Evolutionary conservation across 2,797 vertebrate species (phyloP), one percentile per base, ranked within the genome.

Genomic region (Lithobates pipiens): DNA sequence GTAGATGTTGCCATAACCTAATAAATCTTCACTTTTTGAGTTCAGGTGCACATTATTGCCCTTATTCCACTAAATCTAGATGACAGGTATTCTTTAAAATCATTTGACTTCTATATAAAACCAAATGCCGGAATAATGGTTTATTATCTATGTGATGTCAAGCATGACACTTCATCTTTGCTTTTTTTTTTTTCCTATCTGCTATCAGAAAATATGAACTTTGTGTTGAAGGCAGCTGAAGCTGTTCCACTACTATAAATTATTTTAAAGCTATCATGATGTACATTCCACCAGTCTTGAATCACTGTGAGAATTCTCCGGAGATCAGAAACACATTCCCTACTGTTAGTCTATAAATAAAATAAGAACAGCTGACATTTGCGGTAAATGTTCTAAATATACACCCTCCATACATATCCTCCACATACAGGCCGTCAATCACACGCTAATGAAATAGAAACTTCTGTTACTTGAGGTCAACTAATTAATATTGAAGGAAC

Each of bases 271-370:
- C 76, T 81, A 80, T 80, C 84, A 85, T 81, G 63, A 80, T 76
- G 84, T 85, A 76, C 78, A 76, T 80, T 85, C 57, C 32, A 68
- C 42, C 15, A 44, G 77, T 76, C 77, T 44, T 80, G 84, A 85
- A 85, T 80, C 77, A 85, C 77, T 85, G 63, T 10, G 65, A 70
- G 63, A 85, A 70, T 70, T 76, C 84, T 76, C 78, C n/a, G n/a
- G 84, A 81, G 84, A 85, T 80, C 44, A 70, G 65, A 85, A 42
- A 81, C 46, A 42, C 79, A 85, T 72, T 80, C 77, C 84, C 77
- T 36, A 69, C 84, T 81, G 78, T 81, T 81, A 81, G 71, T 81
- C 78, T 85, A 81, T 85, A 85, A 85, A 85, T 85, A 85, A 85
- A 85, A 69, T 67, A 76, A 39, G 78, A 81, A 81, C 77, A 80